Conservation (phyloP, 2,797 vertebrate genomes). For the Arvicola amphibius region DNA sequence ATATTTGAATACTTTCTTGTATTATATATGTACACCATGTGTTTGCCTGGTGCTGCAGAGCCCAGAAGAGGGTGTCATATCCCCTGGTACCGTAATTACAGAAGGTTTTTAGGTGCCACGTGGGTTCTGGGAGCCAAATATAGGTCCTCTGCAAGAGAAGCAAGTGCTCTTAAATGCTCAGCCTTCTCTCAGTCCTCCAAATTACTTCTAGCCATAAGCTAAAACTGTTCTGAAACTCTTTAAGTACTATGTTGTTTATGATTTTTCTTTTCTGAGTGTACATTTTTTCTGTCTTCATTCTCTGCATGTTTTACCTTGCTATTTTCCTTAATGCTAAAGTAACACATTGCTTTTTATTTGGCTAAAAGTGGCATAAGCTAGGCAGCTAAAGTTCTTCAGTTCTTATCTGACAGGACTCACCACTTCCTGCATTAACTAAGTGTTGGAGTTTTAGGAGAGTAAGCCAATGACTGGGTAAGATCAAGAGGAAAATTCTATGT, state of each 20-base stretch:
- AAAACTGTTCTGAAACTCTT: not conserved
- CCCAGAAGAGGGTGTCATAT: not conserved
- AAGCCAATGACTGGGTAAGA: not conserved
- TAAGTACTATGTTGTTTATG: not conserved
- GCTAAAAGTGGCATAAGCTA: not conserved
- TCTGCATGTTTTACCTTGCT: not conserved
- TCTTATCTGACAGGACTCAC: not conserved
- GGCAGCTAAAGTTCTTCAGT: not conserved
- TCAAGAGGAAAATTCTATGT: not conserved
- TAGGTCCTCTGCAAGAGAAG: not conserved
- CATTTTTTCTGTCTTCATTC: not conserved
- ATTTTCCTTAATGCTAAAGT: conserved; percentile 32
- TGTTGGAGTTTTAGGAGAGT: not conserved
- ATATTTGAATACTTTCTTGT: not conserved
- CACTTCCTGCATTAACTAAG: not conserved
- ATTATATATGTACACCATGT: not conserved
- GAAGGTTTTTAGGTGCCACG: not conserved
- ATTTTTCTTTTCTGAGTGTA: conserved; percentile 32
- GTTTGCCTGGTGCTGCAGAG: not conserved
- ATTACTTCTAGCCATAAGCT: conserved; percentile 32
- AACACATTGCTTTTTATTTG: conserved; percentile 15
- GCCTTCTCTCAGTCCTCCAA: not conserved
- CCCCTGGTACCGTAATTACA: not conserved
- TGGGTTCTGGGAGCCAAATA: not conserved
- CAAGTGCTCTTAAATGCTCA: not conserved